Conservation (phyloP, 64 coral and sea anemone species). For the Pocillopora damicornis region DNA sequence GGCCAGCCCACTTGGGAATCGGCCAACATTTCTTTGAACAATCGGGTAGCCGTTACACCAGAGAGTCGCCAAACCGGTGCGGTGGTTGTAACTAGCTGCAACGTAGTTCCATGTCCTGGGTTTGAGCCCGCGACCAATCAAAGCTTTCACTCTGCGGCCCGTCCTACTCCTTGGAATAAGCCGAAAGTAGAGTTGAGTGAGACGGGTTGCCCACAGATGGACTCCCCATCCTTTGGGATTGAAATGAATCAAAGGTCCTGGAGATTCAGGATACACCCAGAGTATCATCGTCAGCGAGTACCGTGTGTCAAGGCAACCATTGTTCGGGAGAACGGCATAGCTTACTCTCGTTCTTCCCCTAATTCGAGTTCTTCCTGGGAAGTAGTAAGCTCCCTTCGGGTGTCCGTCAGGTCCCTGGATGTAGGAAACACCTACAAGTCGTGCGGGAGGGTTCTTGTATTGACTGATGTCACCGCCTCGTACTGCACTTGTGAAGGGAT, state of each 20-base stretch:
- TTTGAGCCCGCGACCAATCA: constrained; percentile 29
- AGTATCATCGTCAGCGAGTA: constrained; percentile 30
- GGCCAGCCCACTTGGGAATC: constrained; percentile 40
- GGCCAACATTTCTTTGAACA: constrained; percentile 19
- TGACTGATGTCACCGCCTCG: constrained; percentile 38
- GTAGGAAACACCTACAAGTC: constrained; percentile 30
- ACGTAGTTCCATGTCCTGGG: constrained; percentile 39
- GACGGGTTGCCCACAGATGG: constrained; percentile 15
- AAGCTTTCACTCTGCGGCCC: not conserved
- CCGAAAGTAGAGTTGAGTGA: constrained; percentile 11
- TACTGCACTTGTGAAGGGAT: constrained; percentile 30
- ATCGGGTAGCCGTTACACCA: constrained; percentile 19
- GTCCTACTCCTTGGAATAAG: constrained; percentile 8
- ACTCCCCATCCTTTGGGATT: constrained; percentile 35
- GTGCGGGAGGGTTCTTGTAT: constrained; percentile 52
- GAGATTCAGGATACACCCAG: constrained; percentile 28
- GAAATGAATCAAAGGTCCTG: constrained; percentile 46
- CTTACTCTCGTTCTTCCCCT: constrained; percentile 21
- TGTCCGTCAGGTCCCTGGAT: constrained; percentile 41
- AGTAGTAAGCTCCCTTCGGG: constrained; percentile 47
- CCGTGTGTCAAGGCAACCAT: constrained; percentile 37
- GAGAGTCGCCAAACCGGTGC: constrained; percentile 39
- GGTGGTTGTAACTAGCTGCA: constrained; percentile 14
- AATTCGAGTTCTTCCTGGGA: constrained; percentile 9
- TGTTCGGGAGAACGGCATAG: constrained; percentile 62